Evolutionary conservation across 2,797 vertebrate species (phyloP).

Genomic region (Myripristis jacobus): DNA sequence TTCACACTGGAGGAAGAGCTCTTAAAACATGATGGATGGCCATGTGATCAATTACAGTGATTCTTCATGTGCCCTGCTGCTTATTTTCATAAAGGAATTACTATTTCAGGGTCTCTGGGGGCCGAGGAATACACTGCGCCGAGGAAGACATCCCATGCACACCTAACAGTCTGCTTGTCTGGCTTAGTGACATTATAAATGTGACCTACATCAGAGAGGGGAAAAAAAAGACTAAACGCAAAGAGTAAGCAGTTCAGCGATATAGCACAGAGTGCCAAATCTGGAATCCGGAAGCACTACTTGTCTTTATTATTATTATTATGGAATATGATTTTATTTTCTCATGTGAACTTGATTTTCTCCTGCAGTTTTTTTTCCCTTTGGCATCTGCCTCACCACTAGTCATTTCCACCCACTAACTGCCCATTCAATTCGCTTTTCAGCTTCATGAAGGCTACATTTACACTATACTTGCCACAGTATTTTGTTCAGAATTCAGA

Average conservation of each 20-base stretch:
- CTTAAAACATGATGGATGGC: slow-evolving; percentile 55
- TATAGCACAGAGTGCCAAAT: not conserved
- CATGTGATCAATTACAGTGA: slow-evolving; percentile 60
- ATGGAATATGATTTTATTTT: slow-evolving; percentile 29
- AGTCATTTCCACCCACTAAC: slow-evolving; percentile 22
- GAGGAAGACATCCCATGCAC: not conserved
- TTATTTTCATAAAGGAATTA: slow-evolving; percentile 53
- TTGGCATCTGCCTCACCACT: slow-evolving; percentile 13
- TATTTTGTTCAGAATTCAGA: too few species aligned
- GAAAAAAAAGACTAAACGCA: too few species aligned
- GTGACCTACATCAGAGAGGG: too few species aligned
- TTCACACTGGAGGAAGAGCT: slow-evolving; percentile 50
- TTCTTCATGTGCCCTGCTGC: slow-evolving; percentile 46
- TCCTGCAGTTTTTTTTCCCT: slow-evolving; percentile 18
- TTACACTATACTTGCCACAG: too few species aligned
- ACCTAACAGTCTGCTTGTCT: not conserved
- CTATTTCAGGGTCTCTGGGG: slow-evolving; percentile 27
- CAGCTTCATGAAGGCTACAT: too few species aligned
- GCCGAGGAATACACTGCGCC: not conserved
- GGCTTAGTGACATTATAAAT: too few species aligned
- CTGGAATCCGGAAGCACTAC: too few species aligned
- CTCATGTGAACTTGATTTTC: slow-evolving; percentile 13
- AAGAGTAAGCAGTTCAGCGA: not conserved
- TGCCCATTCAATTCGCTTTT: too few species aligned
- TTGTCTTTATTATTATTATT: not conserved